Conservation (phyloP, 2,113 vertebrate species). For the Orientallactaga bullata region DNA sequence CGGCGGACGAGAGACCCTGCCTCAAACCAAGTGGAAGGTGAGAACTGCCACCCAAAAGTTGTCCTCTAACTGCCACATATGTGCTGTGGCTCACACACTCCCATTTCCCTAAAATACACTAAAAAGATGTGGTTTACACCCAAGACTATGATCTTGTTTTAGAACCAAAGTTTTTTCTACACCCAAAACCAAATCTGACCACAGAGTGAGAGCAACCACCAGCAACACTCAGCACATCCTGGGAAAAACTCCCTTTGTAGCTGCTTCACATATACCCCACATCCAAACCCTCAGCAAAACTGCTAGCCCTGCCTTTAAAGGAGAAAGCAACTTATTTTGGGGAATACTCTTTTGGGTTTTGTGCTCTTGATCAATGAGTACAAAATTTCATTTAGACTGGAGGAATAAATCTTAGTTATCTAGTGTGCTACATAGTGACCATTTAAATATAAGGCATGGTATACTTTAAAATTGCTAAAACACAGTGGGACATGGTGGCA, state of each 20-base stretch:
- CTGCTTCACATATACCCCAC: not conserved
- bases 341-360: not conserved
- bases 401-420: not conserved
- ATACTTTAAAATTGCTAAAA: not conserved
- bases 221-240: not conserved
- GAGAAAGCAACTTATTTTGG: not conserved
- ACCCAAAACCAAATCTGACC: conserved; percentile 10
- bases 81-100: too few species aligned
- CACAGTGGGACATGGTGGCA: not conserved
- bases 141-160: conserved; percentile 2
- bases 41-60: too few species aligned
- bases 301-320: not conserved
- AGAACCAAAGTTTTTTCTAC: conserved; percentile 7
- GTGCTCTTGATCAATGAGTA: not conserved
- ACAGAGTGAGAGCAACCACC: not conserved
- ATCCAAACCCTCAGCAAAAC: not conserved
- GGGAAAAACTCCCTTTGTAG: not conserved
- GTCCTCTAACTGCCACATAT: too few species aligned
- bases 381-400: not conserved
- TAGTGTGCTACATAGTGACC: not conserved
- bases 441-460: not conserved
- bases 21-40: too few species aligned
- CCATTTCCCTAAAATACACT: too few species aligned
- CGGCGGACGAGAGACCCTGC: too few species aligned
- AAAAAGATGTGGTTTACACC: not conserved